Conservation (phyloP, 2,113 vertebrate genomes). For the Dicerorhinus sumatrensis region DNA sequence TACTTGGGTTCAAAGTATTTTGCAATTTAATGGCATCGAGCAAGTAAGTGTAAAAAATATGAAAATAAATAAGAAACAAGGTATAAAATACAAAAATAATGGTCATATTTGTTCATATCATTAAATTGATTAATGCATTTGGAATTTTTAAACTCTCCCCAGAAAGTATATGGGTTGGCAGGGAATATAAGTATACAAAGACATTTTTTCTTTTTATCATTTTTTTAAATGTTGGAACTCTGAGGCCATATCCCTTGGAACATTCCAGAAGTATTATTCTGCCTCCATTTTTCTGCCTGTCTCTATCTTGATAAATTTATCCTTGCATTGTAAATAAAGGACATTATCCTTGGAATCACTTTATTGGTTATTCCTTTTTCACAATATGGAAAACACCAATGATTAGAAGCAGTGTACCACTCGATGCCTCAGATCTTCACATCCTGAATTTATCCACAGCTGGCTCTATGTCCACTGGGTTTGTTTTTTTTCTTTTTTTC, state of each 20-base stretch:
- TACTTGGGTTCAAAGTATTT: not conserved
- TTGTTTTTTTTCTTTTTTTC: not conserved
- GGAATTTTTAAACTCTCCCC: not conserved
- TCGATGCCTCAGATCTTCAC: fast-evolving
- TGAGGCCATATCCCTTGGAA: not conserved
- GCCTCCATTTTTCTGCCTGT: not conserved
- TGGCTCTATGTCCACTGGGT: fast-evolving
- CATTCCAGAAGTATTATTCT: not conserved
- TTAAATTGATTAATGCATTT: not conserved
- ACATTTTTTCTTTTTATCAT: not conserved
- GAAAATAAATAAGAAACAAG: not conserved
- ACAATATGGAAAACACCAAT: not conserved
- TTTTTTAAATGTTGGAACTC: not conserved
- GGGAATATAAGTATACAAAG: not conserved
- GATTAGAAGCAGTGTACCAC: not conserved
- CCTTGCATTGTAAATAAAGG: not conserved
- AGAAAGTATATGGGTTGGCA: not conserved
- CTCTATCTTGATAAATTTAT: not conserved
- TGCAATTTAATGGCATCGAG: not conserved
- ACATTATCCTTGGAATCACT: not conserved
- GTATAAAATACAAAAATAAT: not conserved
- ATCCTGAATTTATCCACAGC: not conserved
- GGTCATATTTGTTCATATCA: not conserved
- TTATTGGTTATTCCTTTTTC: not conserved
- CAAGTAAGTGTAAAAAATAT: not conserved